These are phyloP conservation scores for Lysandra bellargus DNA, from an alignment of 2,888 invertebrate species.

Conservation along the genomic window DNA sequence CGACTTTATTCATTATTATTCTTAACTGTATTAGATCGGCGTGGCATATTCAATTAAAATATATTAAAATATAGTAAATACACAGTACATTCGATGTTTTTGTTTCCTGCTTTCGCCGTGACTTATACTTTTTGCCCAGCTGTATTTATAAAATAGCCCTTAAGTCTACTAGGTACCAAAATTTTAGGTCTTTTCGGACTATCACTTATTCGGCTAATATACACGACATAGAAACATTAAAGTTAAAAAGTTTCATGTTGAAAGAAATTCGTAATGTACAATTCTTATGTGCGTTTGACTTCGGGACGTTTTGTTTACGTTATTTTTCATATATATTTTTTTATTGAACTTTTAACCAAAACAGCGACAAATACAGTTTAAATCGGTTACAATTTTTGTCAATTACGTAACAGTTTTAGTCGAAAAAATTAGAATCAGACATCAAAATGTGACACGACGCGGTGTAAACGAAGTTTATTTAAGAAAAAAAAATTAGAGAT, in stretches of 20 bases:
- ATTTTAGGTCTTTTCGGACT: constrained; percentile 29
- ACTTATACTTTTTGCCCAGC: not conserved
- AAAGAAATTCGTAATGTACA: constrained; percentile 20
- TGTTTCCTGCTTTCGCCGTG: not conserved
- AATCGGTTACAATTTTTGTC: not conserved
- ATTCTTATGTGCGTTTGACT: constrained; percentile 7
- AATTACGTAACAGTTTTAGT: no score
- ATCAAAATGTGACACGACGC: no score
- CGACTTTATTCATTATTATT: not conserved
- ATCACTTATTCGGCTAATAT: constrained; percentile 29
- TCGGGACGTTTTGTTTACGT: constrained; percentile 2
- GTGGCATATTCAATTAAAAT: no score
- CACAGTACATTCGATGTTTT: not conserved
- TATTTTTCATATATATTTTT: not conserved
- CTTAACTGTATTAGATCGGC: not conserved
- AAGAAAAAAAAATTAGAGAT: no score
- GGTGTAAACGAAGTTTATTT: no score
- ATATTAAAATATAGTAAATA: no score
- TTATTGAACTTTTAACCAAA: not conserved
- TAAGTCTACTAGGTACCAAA: constrained; percentile 26
- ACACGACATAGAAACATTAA: constrained; percentile 24
- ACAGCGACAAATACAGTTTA: not conserved
- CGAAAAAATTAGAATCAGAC: no score
- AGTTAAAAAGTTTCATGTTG: constrained; percentile 11
- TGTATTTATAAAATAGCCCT: constrained; percentile 21